phyloP scores from a whole-genome alignment of 1,140 invertebrate species.

The Saccostrea cuccullata region DNA sequence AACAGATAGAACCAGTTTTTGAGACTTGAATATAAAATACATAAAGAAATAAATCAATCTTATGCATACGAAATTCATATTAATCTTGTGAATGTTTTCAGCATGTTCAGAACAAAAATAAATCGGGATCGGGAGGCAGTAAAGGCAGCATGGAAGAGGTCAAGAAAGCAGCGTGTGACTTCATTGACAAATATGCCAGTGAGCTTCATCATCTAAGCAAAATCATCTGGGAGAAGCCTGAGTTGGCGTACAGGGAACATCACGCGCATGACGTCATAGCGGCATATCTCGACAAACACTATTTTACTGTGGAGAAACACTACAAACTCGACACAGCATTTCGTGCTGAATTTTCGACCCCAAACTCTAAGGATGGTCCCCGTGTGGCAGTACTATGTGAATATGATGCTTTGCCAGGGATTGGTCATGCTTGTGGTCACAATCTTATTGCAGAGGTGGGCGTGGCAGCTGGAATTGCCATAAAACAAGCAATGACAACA shows the following conservation, averaged over 20 bases:
- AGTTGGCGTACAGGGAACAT: conserved; percentile 69
- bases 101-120: not conserved
- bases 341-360: conserved; percentile 65
- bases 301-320: conserved; percentile 69
- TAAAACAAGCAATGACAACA: conserved; percentile 70
- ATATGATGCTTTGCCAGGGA: conserved; percentile 78
- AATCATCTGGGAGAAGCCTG: conserved; percentile 71
- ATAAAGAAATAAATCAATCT: too few species aligned
- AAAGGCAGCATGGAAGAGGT: conserved; percentile 43
- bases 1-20: too few species aligned
- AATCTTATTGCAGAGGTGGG: conserved; percentile 78
- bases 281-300: conserved; percentile 67
- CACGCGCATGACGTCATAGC: conserved; percentile 71
- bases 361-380: conserved; percentile 52
- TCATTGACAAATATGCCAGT: conserved; percentile 49
- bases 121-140: not conserved
- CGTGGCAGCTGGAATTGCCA: conserved; percentile 73
- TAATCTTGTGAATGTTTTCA: too few species aligned
- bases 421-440: conserved; percentile 79
- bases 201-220: conserved; percentile 56
- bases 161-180: conserved; percentile 45
- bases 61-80: too few species aligned
- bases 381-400: conserved; percentile 76
- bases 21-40: too few species aligned
- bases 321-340: conserved; percentile 72